Evolutionary conservation across 2,113 vertebrate genomes (phyloP).

Genomic region (Genyomyrus donnyi): DNA sequence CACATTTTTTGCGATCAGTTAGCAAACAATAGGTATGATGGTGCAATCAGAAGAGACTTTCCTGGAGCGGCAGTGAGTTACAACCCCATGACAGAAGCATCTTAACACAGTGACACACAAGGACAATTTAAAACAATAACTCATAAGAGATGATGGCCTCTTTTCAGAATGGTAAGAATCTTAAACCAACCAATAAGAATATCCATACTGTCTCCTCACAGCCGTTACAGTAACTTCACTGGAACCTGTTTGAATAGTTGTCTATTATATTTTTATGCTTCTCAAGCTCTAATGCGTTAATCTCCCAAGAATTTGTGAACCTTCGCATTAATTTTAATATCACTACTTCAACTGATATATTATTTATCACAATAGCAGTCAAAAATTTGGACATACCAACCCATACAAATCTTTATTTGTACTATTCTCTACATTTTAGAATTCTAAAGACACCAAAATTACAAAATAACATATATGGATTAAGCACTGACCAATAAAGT

Average conservation of each 20-base stretch:
- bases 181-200: neutral
- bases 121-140: neutral
- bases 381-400: neutral
- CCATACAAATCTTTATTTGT: neutral
- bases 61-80: neutral
- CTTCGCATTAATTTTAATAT: neutral
- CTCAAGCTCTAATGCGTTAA: neutral
- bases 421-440: neutral
- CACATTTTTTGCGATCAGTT: neutral
- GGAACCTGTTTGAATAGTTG: neutral
- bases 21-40: constrained; percentile 1
- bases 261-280: neutral
- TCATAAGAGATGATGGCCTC: neutral
- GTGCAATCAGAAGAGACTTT: neutral
- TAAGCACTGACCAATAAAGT: neutral
- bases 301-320: neutral
- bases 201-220: neutral
- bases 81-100: neutral
- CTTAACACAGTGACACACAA: neutral
- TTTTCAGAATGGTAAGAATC: neutral
- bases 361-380: neutral
- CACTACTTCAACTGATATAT: neutral
- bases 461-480: neutral
- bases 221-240: neutral
- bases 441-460: neutral